Evolutionary conservation across 1,140 invertebrate genomes (phyloP), one percentile per base, ranked within the genome.

Genomic region (Drosophila pectinifera): DNA sequence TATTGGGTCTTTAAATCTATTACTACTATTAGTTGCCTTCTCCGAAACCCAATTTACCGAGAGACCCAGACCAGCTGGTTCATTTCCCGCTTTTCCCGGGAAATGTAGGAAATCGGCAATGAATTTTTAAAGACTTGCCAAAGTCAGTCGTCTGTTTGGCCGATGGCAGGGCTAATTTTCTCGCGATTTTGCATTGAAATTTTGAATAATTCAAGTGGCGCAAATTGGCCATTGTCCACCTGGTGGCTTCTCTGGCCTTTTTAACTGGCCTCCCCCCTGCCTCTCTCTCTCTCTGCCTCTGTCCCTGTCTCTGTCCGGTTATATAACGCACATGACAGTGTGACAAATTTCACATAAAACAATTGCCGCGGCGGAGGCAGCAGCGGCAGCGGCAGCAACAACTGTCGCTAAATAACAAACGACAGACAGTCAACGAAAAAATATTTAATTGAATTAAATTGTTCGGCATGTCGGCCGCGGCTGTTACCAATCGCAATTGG

Each of bases 401-500:
- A 86, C 83, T 88, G 83, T 80, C 83, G 83, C 84, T 88, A 88
- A 88, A 88, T 88, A 88, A 88, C 83, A 89, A 89, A 89, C 84
- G 80, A 90, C 84, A 89, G 83, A 53, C 79, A 88, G 83, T 88
- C 83, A 89, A 70, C 84, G 84, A 77, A 81, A 83, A 89, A 84
- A 88, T 77, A 91, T 85, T 91, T 91, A 91, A 91, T 91, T 91
- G 89, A 91, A 91, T 91, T 91, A 91, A 91, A 91, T 91, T 90
- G 89, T 86, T 83, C 89, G 68, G 68, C 68, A 72, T 72, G 68
- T 70, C 65, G 65, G 65, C 68, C 42, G 80, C 77, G 82, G 84
- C 85, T 89, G 85, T 89, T 88, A 84, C 80, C 84, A 84, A 85
- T 82, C 81, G 85, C 83, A 91, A 91, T 91, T 91, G 89, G 89